Conservation (phyloP, 2,113 vertebrate species). For the Jacana jacana region DNA sequence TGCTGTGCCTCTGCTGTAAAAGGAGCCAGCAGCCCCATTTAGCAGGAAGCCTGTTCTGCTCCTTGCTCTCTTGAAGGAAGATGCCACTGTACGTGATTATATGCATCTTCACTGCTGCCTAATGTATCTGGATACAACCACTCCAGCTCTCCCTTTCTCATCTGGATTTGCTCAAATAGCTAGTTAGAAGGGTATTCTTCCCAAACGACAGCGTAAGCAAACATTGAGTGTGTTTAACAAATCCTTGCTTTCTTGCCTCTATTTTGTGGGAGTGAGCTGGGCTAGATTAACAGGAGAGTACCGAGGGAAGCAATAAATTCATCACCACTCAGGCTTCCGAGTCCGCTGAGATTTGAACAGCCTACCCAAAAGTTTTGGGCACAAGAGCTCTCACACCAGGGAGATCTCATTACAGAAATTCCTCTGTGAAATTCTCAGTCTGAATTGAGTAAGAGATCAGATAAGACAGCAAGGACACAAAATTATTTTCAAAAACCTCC, state of each 20-base stretch:
- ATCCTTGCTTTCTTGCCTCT: background rate
- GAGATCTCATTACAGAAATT: background rate
- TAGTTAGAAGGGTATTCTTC: background rate
- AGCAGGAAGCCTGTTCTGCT: background rate
- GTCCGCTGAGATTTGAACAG: background rate
- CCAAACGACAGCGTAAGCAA: background rate
- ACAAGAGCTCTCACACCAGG: background rate
- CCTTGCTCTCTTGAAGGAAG: background rate
- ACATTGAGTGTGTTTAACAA: background rate
- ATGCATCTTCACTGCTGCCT: rapidly evolving
- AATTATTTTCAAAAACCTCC: background rate
- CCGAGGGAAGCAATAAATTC: background rate
- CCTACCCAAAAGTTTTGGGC: background rate
- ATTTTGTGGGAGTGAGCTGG: background rate
- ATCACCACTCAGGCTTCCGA: background rate
- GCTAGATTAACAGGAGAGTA: background rate
- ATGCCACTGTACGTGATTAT: rapidly evolving
- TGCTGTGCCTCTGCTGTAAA: background rate
- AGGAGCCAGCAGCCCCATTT: rapidly evolving
- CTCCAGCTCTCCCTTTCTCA: background rate
- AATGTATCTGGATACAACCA: background rate
- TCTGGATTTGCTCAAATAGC: background rate
- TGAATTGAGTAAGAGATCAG: background rate
- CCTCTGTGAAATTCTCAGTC: background rate
- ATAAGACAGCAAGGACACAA: background rate